A percentile compares a stretch with the other conserved stretches of the same genome.
Conservation (phyloP, 2,888 invertebrate genomes). For the Drosophila austrosaltans region DNA sequence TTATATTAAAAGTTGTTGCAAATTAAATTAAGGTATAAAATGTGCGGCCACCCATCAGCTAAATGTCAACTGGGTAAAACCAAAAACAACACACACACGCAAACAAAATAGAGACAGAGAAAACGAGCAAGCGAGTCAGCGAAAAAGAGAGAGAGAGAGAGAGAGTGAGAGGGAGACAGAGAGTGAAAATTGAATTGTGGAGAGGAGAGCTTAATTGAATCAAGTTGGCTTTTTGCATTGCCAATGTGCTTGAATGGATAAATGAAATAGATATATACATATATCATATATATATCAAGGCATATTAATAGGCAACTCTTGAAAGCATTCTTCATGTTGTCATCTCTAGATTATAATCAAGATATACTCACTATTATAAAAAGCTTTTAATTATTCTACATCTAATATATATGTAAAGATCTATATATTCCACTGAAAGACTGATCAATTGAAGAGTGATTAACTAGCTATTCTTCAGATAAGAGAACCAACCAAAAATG, state of each 20-base stretch:
- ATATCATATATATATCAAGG: neutral
- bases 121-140: neutral
- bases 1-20: constrained; percentile 41
- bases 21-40: constrained; percentile 49
- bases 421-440: too few species aligned
- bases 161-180: neutral
- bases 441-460: too few species aligned
- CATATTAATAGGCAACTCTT: constrained; percentile 1
- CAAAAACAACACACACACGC: neutral
- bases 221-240: neutral
- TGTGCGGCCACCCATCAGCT: constrained; percentile 26
- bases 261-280: constrained; percentile 5
- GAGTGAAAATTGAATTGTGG: constrained; percentile 9
- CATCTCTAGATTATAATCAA: neutral
- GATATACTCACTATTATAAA: too few species aligned
- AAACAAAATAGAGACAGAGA: neutral
- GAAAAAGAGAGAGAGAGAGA: neutral
- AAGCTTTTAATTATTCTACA: too few species aligned
- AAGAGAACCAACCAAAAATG: too few species aligned
- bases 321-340: constrained; percentile 1
- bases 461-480: too few species aligned
- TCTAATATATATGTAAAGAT: too few species aligned
- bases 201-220: constrained; percentile 22
- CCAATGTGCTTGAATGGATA: constrained; percentile 5
- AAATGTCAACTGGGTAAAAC: constrained; percentile 10